These are phyloP conservation scores for Nanorana parkeri DNA, from an alignment of 2,113 vertebrate genomes.

Conservation along the genomic window DNA sequence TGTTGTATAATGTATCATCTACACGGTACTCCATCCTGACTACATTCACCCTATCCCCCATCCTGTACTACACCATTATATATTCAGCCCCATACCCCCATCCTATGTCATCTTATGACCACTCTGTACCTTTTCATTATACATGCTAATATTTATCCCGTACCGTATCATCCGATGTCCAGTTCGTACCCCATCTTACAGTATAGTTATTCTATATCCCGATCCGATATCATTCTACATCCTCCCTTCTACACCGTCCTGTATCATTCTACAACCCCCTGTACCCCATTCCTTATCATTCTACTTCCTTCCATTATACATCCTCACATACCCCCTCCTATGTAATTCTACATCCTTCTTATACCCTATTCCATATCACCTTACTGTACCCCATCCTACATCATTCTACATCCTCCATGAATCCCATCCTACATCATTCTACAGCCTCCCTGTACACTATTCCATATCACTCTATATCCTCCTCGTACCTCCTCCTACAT, in stretches of 20 bases:
- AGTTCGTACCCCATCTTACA: no score
- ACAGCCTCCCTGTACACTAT: neutral
- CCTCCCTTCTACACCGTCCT: neutral
- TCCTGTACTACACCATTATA: neutral
- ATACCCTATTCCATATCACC: no score
- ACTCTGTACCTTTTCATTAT: neutral
- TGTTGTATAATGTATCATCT: neutral
- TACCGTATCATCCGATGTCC: no score
- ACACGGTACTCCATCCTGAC: neutral
- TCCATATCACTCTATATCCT: neutral
- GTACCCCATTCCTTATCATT: neutral
- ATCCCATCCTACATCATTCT: no score
- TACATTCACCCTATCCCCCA: neutral
- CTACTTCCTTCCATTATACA: neutral
- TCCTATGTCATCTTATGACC: neutral
- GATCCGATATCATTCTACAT: no score
- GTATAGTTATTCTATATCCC: no score
- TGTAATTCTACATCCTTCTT: no score
- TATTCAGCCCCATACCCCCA: neutral
- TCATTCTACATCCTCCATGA: no score
- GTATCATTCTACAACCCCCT: neutral
- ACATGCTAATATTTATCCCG: no score
- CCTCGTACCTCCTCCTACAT: neutral
- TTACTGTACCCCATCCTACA: no score
- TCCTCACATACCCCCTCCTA: no score